Base-by-base conservation (phyloP, 2,888 invertebrate genomes). In the Elmis aenea region DNA sequence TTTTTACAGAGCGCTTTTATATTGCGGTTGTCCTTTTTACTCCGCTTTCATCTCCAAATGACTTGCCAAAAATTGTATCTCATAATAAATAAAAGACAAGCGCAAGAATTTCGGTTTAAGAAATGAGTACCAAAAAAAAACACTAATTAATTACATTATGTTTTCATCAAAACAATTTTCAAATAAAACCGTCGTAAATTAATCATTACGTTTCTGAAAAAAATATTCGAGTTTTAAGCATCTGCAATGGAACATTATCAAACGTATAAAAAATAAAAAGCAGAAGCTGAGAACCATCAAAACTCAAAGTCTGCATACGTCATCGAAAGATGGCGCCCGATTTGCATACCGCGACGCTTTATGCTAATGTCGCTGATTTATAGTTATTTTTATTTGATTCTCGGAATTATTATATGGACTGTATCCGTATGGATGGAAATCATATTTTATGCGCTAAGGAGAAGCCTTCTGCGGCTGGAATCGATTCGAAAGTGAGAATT, bases 371-470 rank as follows among this genome's bases (percentile, higher is more conserved):
- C 38, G 41, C 48, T 64, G 66, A 68, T 68, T 67, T 68, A 68
- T 64, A 50, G 65, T 66, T 68, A 68, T 68, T 68, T 68, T 68
- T 68, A 68, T 68, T 67, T 65, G 67, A 68, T 68, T 68, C 67
- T 56, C 64, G 65, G 56, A 68, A 68, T 68, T 68, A 68, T 68
- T 68, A 67, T 67, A 68, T 66, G 68, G 68, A 68, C 68, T 68
- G 68, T 68, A 68, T 68, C 68, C 68, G 68, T 68, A 68, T 68
- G 68, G 67, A 67, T 67, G 62, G 59, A 67, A 68, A 68, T 68
- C 67, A 67, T 68, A 67, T 67, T 67, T 68, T 65, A 66, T 64
- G 58, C 54, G 53, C 52, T 46, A 48, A 50, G 52, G 51, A 60
- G 50, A 55, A 57, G 50, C 55, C 55, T 58, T 55, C 57, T 45